Evolutionary conservation across 2,113 vertebrate species (phyloP).

Genomic region (Vulpes ferrilata): DNA sequence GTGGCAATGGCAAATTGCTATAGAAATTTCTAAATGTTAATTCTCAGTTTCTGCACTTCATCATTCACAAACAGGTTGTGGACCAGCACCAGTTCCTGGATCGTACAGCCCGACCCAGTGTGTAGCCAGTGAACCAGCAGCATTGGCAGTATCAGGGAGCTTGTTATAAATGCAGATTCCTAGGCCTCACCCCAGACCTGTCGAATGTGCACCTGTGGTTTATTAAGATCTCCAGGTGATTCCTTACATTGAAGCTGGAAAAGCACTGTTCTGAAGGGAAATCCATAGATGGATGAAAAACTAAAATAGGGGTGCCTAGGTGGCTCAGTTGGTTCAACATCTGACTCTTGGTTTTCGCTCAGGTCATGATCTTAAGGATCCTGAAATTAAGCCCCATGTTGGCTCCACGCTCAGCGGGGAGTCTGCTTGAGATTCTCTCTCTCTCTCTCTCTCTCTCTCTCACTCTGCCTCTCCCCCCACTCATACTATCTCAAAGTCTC

Average conservation of each 20-base stretch:
- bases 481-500: not conserved
- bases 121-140: not conserved
- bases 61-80: not conserved
- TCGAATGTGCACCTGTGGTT: not conserved
- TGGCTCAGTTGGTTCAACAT: not conserved
- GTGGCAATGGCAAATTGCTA: not conserved
- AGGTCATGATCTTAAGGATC: not conserved
- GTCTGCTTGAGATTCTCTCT: not conserved
- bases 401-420: not conserved
- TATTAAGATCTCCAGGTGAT: not conserved
- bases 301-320: not conserved
- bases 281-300: not conserved
- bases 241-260: not conserved
- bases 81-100: not conserved
- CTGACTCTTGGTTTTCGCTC: not conserved
- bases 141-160: not conserved
- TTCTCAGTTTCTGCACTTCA: not conserved
- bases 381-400: not conserved
- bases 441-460: not conserved
- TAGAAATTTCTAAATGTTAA: not conserved
- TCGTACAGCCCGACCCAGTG: not conserved
- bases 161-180: not conserved
- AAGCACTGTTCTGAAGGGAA: not conserved
- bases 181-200: not conserved
- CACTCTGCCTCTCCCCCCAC: not conserved